These are phyloP conservation scores for Drosophila pachea DNA, from an alignment of 1,140 invertebrate genomes.

Conservation along the genomic window DNA sequence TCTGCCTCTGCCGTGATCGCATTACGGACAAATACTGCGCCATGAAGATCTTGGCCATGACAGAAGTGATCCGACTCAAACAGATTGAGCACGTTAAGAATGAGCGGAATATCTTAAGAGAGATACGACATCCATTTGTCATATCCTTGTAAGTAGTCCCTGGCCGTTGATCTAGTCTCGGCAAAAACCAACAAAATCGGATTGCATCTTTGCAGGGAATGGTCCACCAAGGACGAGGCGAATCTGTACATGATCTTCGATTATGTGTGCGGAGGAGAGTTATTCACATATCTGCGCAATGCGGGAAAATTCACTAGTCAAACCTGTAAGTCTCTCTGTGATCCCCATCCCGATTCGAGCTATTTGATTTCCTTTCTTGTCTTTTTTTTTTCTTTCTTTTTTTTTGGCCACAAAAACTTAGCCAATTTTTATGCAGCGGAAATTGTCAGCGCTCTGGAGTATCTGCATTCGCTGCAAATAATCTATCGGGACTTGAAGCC, in stretches of 20 bases:
- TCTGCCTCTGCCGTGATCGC: slow-evolving; percentile 91
- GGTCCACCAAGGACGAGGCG: slow-evolving; percentile 92
- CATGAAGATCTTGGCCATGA: slow-evolving; percentile 94
- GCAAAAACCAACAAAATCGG: too few relatives aligned
- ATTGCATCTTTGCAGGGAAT: slow-evolving; percentile 83
- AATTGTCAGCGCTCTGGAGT: slow-evolving; percentile 95
- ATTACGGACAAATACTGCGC: slow-evolving; percentile 89
- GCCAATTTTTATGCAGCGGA: slow-evolving; percentile 96
- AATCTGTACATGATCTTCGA: slow-evolving; percentile 96
- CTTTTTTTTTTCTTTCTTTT: too few relatives aligned
- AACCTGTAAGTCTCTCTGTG: slow-evolving; percentile 82
- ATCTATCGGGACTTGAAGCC: slow-evolving; percentile 86
- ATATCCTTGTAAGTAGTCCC: slow-evolving; percentile 91
- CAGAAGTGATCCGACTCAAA: slow-evolving; percentile 94
- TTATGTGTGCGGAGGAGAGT: slow-evolving; percentile 95
- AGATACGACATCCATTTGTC: slow-evolving; percentile 95
- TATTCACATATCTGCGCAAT: slow-evolving; percentile 96
- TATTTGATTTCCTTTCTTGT: background rate
- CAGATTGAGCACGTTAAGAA: slow-evolving; percentile 97
- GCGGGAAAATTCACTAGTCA: slow-evolving; percentile 92
- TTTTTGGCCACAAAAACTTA: slow-evolving; percentile 59
- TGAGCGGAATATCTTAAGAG: slow-evolving; percentile 93
- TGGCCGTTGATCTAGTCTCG: too few relatives aligned
- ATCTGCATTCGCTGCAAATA: slow-evolving; percentile 92
- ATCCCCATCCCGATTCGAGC: background rate